Evolutionary conservation across 2,113 vertebrate genomes (phyloP).

Genomic region (Antigone vipio): DNA sequence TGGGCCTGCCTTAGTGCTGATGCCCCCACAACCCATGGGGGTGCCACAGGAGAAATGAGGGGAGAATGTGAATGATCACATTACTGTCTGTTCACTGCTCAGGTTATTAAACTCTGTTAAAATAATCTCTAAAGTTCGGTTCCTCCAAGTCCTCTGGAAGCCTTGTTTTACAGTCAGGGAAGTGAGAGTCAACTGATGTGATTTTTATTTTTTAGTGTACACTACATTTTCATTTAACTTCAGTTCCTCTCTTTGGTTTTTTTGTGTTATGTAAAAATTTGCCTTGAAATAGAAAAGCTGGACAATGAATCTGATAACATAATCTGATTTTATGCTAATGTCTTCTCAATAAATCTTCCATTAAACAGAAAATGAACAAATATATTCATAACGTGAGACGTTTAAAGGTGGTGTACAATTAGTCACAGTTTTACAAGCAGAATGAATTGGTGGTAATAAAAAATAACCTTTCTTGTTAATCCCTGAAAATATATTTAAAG

Average conservation of each 20-base stretch:
- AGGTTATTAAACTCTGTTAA: background rate
- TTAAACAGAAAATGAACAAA: conserved; percentile 6
- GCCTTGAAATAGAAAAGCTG: background rate
- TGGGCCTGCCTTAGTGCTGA: background rate
- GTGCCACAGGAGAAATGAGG: background rate
- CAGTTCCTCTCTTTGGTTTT: background rate
- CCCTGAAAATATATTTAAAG: background rate
- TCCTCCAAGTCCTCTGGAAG: background rate
- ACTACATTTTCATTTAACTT: background rate
- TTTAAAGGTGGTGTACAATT: background rate
- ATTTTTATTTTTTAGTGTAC: background rate
- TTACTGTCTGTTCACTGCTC: background rate
- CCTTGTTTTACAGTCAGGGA: background rate
- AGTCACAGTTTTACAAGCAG: background rate
- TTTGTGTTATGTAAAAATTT: background rate
- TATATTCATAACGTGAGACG: background rate
- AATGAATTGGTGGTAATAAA: background rate
- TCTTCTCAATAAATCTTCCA: background rate
- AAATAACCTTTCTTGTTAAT: background rate
- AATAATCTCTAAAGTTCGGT: background rate
- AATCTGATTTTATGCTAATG: background rate
- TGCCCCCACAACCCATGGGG: background rate
- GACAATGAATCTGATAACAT: background rate
- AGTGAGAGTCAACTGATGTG: background rate
- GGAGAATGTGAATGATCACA: background rate